These are phyloP conservation scores for Aricia agestis DNA, from an alignment of 1,140 invertebrate species.

Conservation along the genomic window DNA sequence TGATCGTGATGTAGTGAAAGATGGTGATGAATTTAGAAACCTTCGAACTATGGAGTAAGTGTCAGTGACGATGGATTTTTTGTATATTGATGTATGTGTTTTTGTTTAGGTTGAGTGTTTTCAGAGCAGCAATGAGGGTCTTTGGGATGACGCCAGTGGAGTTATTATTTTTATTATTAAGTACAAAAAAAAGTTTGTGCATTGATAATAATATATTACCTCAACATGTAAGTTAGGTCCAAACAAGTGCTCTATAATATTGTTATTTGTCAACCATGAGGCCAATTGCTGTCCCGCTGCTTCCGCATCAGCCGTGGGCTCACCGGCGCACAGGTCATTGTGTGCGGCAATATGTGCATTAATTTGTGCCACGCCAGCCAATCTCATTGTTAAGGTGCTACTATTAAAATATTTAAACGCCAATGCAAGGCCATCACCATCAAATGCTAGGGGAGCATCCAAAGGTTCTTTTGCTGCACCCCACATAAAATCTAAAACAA, in stretches of 20 bases:
- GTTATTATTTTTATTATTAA: too few species aligned
- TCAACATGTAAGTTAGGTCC: constrained; percentile 97
- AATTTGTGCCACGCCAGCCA: constrained; percentile 94
- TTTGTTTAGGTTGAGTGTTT: too few species aligned
- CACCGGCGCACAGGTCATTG: constrained; percentile 92
- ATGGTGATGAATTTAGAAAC: too few species aligned
- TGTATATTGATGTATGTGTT: too few species aligned
- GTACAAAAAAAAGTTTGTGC: too few species aligned
- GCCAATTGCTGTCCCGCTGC: constrained; percentile 89
- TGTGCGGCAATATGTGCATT: constrained; percentile 94
- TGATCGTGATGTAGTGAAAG: too few species aligned
- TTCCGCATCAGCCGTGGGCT: constrained; percentile 89
- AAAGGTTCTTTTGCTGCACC: constrained; percentile 93
- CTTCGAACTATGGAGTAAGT: too few species aligned
- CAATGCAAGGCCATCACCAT: constrained; percentile 91
- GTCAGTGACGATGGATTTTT: too few species aligned
- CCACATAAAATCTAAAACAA: constrained; percentile 94
- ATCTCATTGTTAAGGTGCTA: constrained; percentile 92
- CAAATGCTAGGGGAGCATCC: constrained; percentile 90
- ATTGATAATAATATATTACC: constrained; percentile 64
- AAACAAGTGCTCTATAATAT: constrained; percentile 96
- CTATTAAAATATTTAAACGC: constrained; percentile 97
- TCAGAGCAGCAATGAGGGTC: too few species aligned
- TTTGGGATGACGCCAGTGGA: too few species aligned
- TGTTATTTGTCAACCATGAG: constrained; percentile 92